A percentile compares a stretch with the other conserved stretches of the same genome.
Conservation (phyloP, 2,888 invertebrate genomes). For the Drosophila meridiana region DNA sequence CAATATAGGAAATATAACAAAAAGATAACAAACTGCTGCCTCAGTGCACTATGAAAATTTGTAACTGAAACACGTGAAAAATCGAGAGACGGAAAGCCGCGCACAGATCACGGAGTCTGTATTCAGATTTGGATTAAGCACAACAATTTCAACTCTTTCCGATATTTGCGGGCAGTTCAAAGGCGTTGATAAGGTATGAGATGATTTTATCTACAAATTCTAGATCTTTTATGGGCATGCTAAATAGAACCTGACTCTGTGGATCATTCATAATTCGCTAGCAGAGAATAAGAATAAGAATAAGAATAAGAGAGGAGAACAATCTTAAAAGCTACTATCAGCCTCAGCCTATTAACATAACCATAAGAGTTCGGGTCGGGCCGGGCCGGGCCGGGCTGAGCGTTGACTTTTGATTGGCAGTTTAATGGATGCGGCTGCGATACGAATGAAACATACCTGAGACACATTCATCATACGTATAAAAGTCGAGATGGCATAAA, state of each 20-base stretch:
- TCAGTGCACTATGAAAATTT: slow-evolving; percentile 46
- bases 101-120: slow-evolving; percentile 18
- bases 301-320: not conserved
- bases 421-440: slow-evolving; percentile 41
- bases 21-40: slow-evolving; percentile 39
- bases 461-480: slow-evolving; percentile 69
- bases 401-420: slow-evolving; percentile 56
- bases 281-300: not conserved
- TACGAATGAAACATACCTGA: slow-evolving; percentile 36
- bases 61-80: slow-evolving; percentile 49
- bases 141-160: slow-evolving; percentile 7
- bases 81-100: slow-evolving; percentile 9
- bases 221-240: slow-evolving; percentile 39
- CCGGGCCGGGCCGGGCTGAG: slow-evolving; percentile 2
- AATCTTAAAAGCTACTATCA: slow-evolving; percentile 27
- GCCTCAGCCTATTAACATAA: slow-evolving; percentile 55
- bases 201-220: not conserved
- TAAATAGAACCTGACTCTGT: slow-evolving; percentile 33
- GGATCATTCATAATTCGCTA: slow-evolving; percentile 46
- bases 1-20: slow-evolving; percentile 21
- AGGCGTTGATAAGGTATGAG: slow-evolving; percentile 44
- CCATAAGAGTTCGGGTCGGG: slow-evolving; percentile 39
- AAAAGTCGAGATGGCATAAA: slow-evolving; percentile 58
- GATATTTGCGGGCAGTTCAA: slow-evolving; percentile 25
- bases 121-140: slow-evolving; percentile 42